These are phyloP conservation scores for Oeneis ivallda DNA, from an alignment of 2,888 invertebrate genomes.

Conservation along the genomic window DNA sequence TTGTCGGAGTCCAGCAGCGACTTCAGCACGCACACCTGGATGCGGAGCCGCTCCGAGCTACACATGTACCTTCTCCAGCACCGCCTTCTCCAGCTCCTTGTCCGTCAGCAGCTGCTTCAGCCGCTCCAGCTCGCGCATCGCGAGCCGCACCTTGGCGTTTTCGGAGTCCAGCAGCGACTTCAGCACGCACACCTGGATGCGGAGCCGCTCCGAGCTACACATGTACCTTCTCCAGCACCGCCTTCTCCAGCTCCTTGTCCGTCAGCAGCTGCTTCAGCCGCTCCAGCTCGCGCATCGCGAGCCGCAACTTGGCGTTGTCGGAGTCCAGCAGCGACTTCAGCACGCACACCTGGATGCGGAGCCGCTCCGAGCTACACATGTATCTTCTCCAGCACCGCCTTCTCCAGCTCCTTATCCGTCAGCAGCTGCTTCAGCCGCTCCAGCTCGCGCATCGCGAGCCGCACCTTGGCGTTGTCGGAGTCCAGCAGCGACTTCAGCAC, in stretches of 20 bases:
- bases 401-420: constrained; percentile 70
- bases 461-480: constrained; percentile 80
- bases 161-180: constrained; percentile 82
- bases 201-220: constrained; percentile 70
- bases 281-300: constrained; percentile 73
- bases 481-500: constrained; percentile 81
- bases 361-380: constrained; percentile 66
- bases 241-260: constrained; percentile 71
- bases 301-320: constrained; percentile 79
- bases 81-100: constrained; percentile 66
- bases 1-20: constrained; percentile 82
- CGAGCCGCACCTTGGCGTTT: constrained; percentile 75
- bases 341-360: constrained; percentile 81
- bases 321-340: constrained; percentile 81
- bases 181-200: constrained; percentile 81
- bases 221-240: constrained; percentile 64
- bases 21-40: constrained; percentile 82
- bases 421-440: constrained; percentile 58
- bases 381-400: constrained; percentile 65
- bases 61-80: constrained; percentile 64
- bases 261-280: constrained; percentile 53
- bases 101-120: constrained; percentile 62
- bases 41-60: constrained; percentile 73
- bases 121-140: constrained; percentile 70
- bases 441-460: constrained; percentile 70